Evolutionary conservation across 2,888 invertebrate species (phyloP), one percentile per base, ranked within the genome.

Genomic region (Drepanosiphum platanoidis): DNA sequence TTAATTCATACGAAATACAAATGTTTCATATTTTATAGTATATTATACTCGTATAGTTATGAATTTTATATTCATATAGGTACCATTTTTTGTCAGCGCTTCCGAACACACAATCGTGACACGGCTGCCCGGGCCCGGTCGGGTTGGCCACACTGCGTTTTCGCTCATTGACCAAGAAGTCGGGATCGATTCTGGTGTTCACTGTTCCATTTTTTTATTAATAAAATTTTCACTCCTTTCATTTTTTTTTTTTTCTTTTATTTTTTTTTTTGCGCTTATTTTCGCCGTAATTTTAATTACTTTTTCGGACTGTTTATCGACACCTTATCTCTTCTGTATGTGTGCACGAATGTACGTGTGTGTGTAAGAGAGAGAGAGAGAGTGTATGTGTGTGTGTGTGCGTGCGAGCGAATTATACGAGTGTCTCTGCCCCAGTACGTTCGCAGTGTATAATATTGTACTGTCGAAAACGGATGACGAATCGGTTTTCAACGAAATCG

Each of bases 141-240:
- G 46, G 42, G 77, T 84, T 84, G 84, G 75, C 36, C 46, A 77
- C 75, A 84, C 84, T 77, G 84, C n/a, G 36, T n/a, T 36, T 84
- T 70, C 27, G 58, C 77, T 75, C 84, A 84, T 84, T 58, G 84
- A 84, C 77, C 39, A 77, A 84, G 75, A 84, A 77, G 84, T 77
- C 52, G 39, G 66, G 68, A 84, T 84, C 77, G 84, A 84, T 84
- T n/a, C n/a, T n/a, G 77, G 84, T 77, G 77, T 77, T 84, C 77
- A 58, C 77, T 70, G 84, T 84, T 84, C 84, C 84, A 77, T 84
- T 77, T 84, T 77, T 84, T 77, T 82, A 82, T 74, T 83, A 83
- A 66, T 74, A 75, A 74, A 72, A 83, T 83, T 83, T 75, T 83
- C 42, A 66, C 83, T 83, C 75, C 52, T 83, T 83, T 83, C 75